Conservation (phyloP, 2,888 invertebrate genomes). For the Pterobdella sp. region DNA sequence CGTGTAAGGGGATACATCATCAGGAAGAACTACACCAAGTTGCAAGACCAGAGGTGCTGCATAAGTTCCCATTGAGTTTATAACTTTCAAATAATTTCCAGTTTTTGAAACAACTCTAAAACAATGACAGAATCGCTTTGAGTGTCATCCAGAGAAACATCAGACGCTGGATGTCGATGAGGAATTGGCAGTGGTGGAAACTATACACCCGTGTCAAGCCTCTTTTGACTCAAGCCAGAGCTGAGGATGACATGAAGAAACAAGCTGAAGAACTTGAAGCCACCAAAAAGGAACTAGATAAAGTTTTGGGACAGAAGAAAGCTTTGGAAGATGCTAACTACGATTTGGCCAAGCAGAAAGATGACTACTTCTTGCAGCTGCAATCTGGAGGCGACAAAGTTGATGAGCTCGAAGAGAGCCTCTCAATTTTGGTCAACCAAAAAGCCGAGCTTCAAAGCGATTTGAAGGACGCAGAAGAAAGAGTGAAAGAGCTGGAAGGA, state of each 20-base stretch:
- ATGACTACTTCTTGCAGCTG: conserved; percentile 72
- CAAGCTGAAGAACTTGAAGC: conserved; percentile 91
- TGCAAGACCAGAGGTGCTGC: conserved; percentile 86
- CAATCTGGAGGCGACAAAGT: conserved; percentile 86
- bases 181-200: conserved; percentile 99
- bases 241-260: conserved; percentile 96
- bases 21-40: conserved; percentile 77
- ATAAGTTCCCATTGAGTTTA: background rate
- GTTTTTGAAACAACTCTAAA: background rate
- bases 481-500: conserved; percentile 93
- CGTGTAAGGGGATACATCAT: conserved; percentile 77
- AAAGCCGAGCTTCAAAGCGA: conserved; percentile 85
- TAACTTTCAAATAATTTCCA: background rate
- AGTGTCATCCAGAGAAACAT: conserved; percentile 98
- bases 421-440: conserved; percentile 84
- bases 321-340: conserved; percentile 88
- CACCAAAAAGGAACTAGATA: conserved; percentile 84
- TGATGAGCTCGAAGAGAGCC: conserved; percentile 83
- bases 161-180: conserved; percentile 95
- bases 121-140: conserved; percentile 69
- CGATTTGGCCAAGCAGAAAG: conserved; percentile 88
- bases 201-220: conserved; percentile 99
- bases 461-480: conserved; percentile 88
- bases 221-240: conserved; percentile 92
- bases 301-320: conserved; percentile 90